Base-by-base conservation (phyloP, 2,797 vertebrate genomes). In the Micropoecilia bifurca region DNA sequence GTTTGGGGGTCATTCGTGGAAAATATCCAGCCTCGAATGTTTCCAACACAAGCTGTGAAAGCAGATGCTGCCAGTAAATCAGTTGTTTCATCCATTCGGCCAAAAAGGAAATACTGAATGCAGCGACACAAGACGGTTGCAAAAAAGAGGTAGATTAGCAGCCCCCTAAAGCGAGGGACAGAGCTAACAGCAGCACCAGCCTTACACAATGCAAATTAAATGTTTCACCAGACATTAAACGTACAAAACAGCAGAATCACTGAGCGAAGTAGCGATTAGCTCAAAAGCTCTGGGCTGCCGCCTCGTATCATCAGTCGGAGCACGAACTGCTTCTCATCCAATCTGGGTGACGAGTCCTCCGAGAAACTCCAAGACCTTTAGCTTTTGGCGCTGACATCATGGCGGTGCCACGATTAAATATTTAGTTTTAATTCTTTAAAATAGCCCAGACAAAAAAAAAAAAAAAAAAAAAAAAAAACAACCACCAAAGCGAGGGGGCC, bases 321-420 rank as follows among this genome's bases (percentile, higher is more conserved):
- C 82, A 84, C 81, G 84, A 91, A 92, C 91, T 74, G 50, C 3
- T 43, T 85, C 92, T 91, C 92, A 92, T 82, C 79, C 83, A 91
- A 91, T 93, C 92, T 93, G 93, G 88, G 87, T 86, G 74, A 88
- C 28, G 41, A 80, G 75, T 1, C 77, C 86, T 90, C 83, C 73
- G 79, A 90, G 76, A 88, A 90, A 93, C 87, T 85, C 79, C 77
- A 43, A 81, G 45, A 14, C 82, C 77, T 81, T 79, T 73, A 74
- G 79, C 82, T 86, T 90, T 45, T 88, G 48, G 76, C n/a, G 53
- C 45, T 6, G 61, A 77, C 75, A 46, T 46, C 45, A 81, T 3
- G 80, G 76, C 46, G 46, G 30, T 50, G 45, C 46, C 5, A 28
- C 50, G 12, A 80, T 82, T 77, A 36, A 82, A 72, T 43, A 75